Evolutionary conservation across 2,888 invertebrate species (phyloP), one percentile per base, ranked within the genome.

Genomic region (Drosophila subquinaria): DNA sequence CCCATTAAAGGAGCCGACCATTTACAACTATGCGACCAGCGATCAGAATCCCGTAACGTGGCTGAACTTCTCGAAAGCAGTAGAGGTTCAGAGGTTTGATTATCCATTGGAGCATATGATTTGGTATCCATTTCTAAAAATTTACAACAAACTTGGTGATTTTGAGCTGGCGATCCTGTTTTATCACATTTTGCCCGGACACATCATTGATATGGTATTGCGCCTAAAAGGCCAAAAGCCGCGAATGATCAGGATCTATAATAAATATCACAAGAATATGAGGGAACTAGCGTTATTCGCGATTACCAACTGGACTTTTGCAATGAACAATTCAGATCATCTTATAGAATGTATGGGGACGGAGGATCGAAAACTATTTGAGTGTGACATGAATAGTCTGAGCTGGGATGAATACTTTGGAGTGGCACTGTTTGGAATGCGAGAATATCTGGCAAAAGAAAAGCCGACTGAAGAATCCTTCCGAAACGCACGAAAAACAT

Each of bases 191-290:
- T 80, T 95, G 45, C 95, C 96, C 1, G 96, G 95, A 1, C 93
- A 95, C 72, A 75, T 95, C 4, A 92, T 94, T 65, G 96, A 96
- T 88, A 69, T 94, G 1, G 9, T 69, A 1, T 50, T 90, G 8
- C 17, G 73, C 3, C 13, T 88, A 3, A 64, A 43, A 15, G 90
- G 90, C 33, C 62, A 75, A 20, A 82, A 79, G 33, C 72, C 76
- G 4, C 36, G 67, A 4, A 94, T 97, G 94, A 93, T 96, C 78
- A 95, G 95, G 81, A 94, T 96, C 48, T 97, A 97, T 92, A 94
- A 94, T 73, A 97, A 96, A 91, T 95, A 98, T 51, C 96, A 97
- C 92, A 96, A 95, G 91, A 96, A 97, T 76, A 94, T 95, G 4
- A 94, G 95, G 4, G 95, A 96, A 0, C 90, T 98, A 27, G 93